phyloP scores from a whole-genome alignment of 2,888 invertebrate species.

The Tuberolachnus salignus region DNA sequence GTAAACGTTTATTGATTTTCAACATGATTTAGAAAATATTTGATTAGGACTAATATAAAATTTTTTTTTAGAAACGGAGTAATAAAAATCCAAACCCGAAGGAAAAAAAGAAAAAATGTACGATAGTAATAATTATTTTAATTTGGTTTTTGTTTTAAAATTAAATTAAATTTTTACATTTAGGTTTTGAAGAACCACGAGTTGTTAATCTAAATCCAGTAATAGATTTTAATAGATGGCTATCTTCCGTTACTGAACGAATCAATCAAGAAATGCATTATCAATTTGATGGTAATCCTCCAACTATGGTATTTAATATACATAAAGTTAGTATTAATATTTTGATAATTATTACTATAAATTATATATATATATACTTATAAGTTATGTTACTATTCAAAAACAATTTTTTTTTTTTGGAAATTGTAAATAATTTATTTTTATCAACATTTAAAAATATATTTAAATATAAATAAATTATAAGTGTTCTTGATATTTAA shows the following conservation, averaged over 20 bases:
- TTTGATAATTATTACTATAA: not conserved
- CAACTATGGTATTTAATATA: conserved; percentile 70
- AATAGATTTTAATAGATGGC: conserved; percentile 66
- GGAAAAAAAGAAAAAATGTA: conserved; percentile 29
- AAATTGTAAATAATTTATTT: too few species aligned
- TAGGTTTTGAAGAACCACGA: conserved; percentile 23
- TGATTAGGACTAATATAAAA: not conserved
- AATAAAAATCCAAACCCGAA: conserved; percentile 1
- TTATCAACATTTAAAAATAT: too few species aligned
- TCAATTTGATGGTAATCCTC: conserved; percentile 70
- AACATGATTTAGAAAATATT: not conserved
- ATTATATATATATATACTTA: too few species aligned
- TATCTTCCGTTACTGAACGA: conserved; percentile 76
- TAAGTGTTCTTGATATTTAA: too few species aligned
- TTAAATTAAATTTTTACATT: not conserved
- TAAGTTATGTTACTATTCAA: too few species aligned
- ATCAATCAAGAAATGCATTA: conserved; percentile 78
- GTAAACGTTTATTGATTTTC: not conserved
- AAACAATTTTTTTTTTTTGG: too few species aligned
- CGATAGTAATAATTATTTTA: conserved; percentile 11
- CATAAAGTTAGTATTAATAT: conserved; percentile 31
- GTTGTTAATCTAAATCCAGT: conserved; percentile 27
- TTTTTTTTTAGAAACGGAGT: conserved; percentile 43
- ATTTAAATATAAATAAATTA: too few species aligned
- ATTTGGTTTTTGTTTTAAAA: not conserved